phyloP scores from a whole-genome alignment of 2,113 vertebrate species.

The Alligator mississippiensis region DNA sequence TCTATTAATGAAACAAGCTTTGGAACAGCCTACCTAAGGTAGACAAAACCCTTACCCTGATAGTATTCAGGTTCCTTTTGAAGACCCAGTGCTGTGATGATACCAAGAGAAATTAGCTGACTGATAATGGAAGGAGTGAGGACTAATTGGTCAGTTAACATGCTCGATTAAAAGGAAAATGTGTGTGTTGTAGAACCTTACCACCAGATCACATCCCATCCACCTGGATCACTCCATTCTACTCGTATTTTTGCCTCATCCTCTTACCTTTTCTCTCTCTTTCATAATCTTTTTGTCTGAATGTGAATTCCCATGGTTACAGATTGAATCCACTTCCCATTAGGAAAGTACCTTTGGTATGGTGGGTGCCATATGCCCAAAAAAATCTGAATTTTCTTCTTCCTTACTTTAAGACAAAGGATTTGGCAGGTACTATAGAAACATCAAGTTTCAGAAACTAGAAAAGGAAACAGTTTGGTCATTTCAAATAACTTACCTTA shows the following conservation, averaged over 20 bases:
- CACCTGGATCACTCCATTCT: too few species aligned
- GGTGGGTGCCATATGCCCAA: neutral
- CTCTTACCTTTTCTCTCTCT: neutral
- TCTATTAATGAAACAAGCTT: too few species aligned
- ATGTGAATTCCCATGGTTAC: neutral
- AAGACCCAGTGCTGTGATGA: too few species aligned
- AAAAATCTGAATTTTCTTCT: neutral
- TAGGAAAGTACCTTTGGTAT: neutral
- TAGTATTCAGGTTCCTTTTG: too few species aligned
- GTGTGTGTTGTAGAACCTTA: too few species aligned
- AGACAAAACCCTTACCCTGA: too few species aligned
- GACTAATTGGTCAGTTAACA: too few species aligned
- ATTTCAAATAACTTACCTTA: rapidly evolving
- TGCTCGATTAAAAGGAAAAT: too few species aligned
- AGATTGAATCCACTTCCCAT: neutral
- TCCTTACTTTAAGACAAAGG: neutral
- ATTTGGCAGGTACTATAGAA: neutral
- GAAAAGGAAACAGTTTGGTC: rapidly evolving
- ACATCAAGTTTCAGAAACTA: rapidly evolving
- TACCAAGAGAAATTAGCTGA: too few species aligned
- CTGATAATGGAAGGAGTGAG: too few species aligned
- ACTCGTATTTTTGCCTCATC: neutral
- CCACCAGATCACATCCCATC: too few species aligned
- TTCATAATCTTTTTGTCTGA: neutral
- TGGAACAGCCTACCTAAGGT: too few species aligned